Percentiles rank a stretch among this genome's conserved stretches.
Conservation (phyloP, 2,888 invertebrate genomes). For the Platycheirus albimanus region DNA sequence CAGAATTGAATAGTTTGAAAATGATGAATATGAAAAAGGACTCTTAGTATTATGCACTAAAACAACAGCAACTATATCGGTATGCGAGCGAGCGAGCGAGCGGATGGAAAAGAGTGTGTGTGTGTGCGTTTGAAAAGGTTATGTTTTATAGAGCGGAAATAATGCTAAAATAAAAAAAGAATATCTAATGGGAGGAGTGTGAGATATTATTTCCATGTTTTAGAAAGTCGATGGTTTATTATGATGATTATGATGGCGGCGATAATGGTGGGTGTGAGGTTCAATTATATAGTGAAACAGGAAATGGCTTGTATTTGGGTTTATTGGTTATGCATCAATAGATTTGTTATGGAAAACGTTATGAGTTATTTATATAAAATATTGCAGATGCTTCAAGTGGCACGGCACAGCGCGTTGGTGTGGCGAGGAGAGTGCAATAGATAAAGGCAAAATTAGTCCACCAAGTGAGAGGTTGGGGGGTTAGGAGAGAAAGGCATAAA, state of each 20-base stretch:
- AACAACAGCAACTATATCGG: not conserved
- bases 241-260: no score
- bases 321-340: constrained; percentile 60
- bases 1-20: constrained; percentile 51
- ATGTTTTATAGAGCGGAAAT: constrained; percentile 67
- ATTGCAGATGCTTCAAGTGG: not conserved
- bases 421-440: no score
- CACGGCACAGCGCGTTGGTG: no score
- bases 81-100: no score
- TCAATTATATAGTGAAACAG: constrained; percentile 28
- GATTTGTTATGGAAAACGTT: constrained; percentile 39
- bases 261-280: constrained; percentile 2
- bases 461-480: not conserved
- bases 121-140: constrained; percentile 13
- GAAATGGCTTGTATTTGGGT: constrained; percentile 53
- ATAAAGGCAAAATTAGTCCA: constrained; percentile 15
- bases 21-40: constrained; percentile 47
- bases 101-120: no score
- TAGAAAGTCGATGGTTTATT: constrained; percentile 1
- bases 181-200: not conserved
- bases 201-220: constrained; percentile 30
- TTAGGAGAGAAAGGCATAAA: not conserved
- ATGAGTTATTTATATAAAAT: constrained; percentile 51
- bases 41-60: constrained; percentile 61
- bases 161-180: constrained; percentile 40